Base-by-base conservation (phyloP, 2,113 vertebrate genomes). In the Trematomus loennbergii region DNA sequence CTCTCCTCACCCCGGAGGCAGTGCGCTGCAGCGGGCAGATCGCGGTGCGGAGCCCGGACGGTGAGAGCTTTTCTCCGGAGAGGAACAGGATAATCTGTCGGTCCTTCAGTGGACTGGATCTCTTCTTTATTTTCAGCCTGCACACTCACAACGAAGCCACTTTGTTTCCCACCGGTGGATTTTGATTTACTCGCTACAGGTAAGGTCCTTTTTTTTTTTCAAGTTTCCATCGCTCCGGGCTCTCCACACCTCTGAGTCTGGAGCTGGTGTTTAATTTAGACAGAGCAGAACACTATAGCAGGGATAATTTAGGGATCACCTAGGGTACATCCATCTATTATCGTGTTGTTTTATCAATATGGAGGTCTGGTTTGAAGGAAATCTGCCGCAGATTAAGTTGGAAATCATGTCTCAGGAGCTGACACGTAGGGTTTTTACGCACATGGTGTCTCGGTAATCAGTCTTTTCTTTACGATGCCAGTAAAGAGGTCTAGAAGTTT, bases 1-100 rank as follows among this genome's bases (percentile, higher is more conserved):
- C 53, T 22, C 59, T 25, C 25, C 63, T 57, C 43, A 91, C 89
- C 84, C 83, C 70, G 68, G 78, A 80, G 84, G 71, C 83, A 83
- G 85, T 74, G 88, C 58, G 90, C 87, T 90, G 89, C 85, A 66
- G 89, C 89, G 64, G 82, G 81, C 90, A 89, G 68, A 86, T 18
- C 72, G 79, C 81, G 76, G 82, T 76, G 81, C 75, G 78, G 83
- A 86, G 62, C 84, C 82, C 63, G 53, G 68, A 75, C 84, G 67
- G 82, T 52, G 83, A 66, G 82, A 52, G 84, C 48, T 40, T 57
- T 77, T 75, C 87, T 87, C 80, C 66, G 66, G 58, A 72, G 78
- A 53, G 72, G 61, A 15, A 67, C 72, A 50, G 59, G 67, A 83
- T 79, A 63, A 76, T 78, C 78, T 55, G 40, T 36, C 69, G 78